A percentile compares a stretch with the other conserved stretches of the same genome.
Evolutionary conservation across 1,140 invertebrate species (phyloP).

Genomic region (Halictus rubicundus): DNA sequence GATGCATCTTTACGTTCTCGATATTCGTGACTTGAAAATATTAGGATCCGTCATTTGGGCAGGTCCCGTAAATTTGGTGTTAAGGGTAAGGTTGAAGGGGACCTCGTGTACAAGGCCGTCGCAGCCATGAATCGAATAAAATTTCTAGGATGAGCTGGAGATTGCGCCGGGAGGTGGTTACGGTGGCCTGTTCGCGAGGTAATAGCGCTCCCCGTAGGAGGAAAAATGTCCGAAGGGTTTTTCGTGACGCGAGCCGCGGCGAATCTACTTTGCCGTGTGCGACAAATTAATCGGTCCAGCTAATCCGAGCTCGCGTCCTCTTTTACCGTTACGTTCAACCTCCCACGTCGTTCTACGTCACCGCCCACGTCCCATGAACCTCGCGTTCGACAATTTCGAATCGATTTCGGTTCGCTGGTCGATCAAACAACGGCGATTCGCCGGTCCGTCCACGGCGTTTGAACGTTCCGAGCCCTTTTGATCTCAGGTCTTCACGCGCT

Average conservation of each 20-base stretch:
- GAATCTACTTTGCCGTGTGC: not conserved
- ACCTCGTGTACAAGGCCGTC: not conserved
- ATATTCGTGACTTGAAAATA: too few species aligned
- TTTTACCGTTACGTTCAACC: not conserved
- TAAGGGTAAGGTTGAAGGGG: not conserved
- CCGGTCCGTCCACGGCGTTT: too few species aligned
- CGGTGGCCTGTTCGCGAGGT: constrained; percentile 7
- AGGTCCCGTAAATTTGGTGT: too few species aligned
- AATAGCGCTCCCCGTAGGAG: not conserved
- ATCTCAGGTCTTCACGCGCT: too few species aligned
- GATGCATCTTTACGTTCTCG: too few species aligned
- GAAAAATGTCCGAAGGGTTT: constrained; percentile 25
- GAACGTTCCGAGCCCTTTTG: too few species aligned
- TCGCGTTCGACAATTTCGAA: not conserved
- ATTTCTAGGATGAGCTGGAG: constrained; percentile 21
- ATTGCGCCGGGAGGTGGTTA: constrained; percentile 38
- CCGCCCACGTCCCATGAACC: not conserved
- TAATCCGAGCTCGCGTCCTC: not conserved
- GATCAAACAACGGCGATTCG: not conserved
- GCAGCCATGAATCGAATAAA: constrained; percentile 19
- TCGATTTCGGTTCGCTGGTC: not conserved
- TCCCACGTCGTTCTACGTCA: not conserved
- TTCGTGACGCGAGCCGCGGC: not conserved
- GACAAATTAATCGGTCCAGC: not conserved
- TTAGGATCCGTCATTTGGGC: too few species aligned